A percentile compares a stretch with the other conserved stretches of the same genome.
Evolutionary conservation across 2,113 vertebrate species (phyloP).

Genomic region (Tinamus guttatus): DNA sequence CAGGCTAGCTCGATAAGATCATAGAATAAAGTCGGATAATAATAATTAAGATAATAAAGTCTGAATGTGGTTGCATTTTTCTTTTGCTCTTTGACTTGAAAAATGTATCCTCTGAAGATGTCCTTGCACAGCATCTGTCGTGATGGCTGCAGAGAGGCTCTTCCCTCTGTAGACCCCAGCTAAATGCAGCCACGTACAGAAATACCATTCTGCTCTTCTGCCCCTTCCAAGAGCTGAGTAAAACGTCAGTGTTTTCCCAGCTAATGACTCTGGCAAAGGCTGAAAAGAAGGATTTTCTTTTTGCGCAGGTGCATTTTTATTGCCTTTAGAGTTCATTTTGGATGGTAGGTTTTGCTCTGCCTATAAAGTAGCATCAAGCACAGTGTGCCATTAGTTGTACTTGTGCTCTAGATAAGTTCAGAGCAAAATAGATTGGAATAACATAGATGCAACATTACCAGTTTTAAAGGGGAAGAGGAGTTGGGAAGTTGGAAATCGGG

Average conservation of each 20-base stretch:
- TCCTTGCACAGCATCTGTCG: neutral
- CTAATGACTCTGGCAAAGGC: neutral
- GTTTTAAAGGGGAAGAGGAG: neutral
- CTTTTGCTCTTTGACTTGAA: neutral
- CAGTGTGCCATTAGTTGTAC: rapidly evolving
- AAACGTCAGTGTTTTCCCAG: neutral
- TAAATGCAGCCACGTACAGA: neutral
- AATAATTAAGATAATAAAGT: neutral
- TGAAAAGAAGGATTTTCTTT: neutral
- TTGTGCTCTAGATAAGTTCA: neutral
- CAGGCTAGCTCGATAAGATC: neutral
- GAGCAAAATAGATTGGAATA: neutral
- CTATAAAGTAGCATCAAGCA: neutral
- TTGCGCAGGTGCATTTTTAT: neutral
- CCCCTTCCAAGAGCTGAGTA: neutral
- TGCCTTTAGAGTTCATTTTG: neutral
- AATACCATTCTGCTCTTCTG: neutral
- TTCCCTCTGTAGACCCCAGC: neutral
- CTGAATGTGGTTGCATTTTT: neutral
- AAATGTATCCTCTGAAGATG: neutral
- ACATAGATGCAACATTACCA: neutral
- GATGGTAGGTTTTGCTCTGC: neutral
- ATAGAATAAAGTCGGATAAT: neutral
- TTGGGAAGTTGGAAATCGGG: conserved; percentile 1
- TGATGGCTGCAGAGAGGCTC: neutral